These are phyloP conservation scores for Tiaroga cobitis DNA, from an alignment of 2,797 vertebrate genomes.

Conservation along the genomic window DNA sequence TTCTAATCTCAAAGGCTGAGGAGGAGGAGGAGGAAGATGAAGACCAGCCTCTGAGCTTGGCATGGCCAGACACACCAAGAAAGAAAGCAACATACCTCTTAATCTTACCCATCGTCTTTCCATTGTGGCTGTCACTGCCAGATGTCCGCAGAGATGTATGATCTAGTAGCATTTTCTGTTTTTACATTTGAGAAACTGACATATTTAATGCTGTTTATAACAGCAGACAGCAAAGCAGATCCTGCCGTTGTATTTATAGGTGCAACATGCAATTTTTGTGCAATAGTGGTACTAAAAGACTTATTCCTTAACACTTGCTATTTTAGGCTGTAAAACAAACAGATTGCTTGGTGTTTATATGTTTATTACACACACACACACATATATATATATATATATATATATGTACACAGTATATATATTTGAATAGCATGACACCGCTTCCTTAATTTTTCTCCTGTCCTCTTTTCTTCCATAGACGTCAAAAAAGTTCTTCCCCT, in stretches of 20 bases:
- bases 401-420: neutral
- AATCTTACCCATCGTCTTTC: constrained; percentile 90
- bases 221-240: neutral
- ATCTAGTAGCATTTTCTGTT: neutral
- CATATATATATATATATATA: too few species aligned
- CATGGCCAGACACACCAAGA: constrained; percentile 88
- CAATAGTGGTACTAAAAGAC: neutral
- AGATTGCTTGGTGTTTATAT: neutral
- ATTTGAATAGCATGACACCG: neutral
- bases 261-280: neutral
- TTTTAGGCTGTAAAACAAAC: neutral
- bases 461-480: constrained; percentile 71
- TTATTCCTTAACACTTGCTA: neutral
- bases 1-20: constrained; percentile 40
- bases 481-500: constrained; percentile 85
- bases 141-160: constrained; percentile 92
- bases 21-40: constrained; percentile 81
- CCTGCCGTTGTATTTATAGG: neutral
- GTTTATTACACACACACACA: too few species aligned
- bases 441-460: neutral
- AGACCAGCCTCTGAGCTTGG: constrained; percentile 91
- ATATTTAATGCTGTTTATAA: neutral
- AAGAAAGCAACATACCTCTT: constrained; percentile 88
- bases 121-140: constrained; percentile 90
- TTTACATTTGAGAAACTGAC: neutral